Evolutionary conservation across 2,113 vertebrate genomes (phyloP), one percentile per base, ranked within the genome.

Genomic region (Anas platyrhynchos): DNA sequence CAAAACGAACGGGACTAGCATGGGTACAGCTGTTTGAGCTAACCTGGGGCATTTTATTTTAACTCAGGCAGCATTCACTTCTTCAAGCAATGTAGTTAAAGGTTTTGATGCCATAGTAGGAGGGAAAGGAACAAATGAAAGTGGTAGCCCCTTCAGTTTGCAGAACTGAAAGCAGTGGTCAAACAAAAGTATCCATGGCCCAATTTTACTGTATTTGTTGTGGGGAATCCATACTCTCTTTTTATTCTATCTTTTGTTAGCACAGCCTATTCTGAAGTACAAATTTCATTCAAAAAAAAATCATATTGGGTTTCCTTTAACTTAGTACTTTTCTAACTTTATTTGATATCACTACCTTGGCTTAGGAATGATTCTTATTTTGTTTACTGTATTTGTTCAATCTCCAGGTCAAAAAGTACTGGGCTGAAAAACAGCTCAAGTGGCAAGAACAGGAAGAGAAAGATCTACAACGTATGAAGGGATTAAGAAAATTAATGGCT

Each of bases 351-450:
- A 18, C 22, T 88, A 5, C 23, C 55, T 72, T 46, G 38, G 50
- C 32, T 95, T 86, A 32, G 55, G 54, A 76, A 32, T 48, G 56
- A 38, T 7, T 41, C n/a, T 81, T 80, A 14, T 43, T 86, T 93
- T 90, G 46, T 94, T 91, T 86, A 65, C 79, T 87, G 38, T 94
- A 14, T 96, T 86, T 79, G 73, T 93, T 96, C 89, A 76, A 96
- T 92, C 31, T 74, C 63, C 96, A 99, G 99, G 96, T 99, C 94
- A 98, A 97, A 93, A 98, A 98, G 94, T 99, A 98, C 97, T 96
- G 98, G 97, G 96, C 98, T 83, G 97, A 98, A 91, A 98, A 99
- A 97, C 97, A 98, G 91, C 97, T 95, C 88, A 98, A 97, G 90
- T 98, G 98, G 97, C 98, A 98, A 92, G 97, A 98, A 72, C 96